Conservation (phyloP, 2,888 invertebrate genomes). For the Eupithecia dodoneata region DNA sequence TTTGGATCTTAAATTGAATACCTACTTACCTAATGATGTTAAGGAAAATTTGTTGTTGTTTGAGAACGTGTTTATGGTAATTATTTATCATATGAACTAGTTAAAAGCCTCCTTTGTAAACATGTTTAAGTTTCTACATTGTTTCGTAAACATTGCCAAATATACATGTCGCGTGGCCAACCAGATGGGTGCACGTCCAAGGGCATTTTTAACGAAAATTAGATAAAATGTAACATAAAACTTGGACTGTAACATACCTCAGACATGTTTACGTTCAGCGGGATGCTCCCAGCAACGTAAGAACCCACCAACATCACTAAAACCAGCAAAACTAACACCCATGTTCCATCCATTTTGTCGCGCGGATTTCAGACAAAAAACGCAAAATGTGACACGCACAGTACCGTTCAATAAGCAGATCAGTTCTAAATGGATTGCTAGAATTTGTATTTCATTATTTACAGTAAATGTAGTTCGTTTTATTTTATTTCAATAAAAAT, state of each 20-base stretch:
- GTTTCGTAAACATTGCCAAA: slow-evolving; percentile 35
- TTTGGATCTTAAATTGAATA: too few species aligned
- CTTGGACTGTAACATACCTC: slow-evolving; percentile 87
- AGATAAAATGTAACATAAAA: not conserved
- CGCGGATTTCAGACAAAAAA: slow-evolving; percentile 30
- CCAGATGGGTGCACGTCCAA: slow-evolving; percentile 31
- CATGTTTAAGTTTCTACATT: slow-evolving; percentile 12
- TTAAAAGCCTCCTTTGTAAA: too few species aligned
- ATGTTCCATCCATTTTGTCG: slow-evolving; percentile 90
- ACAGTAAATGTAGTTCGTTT: slow-evolving; percentile 14
- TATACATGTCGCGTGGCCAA: slow-evolving; percentile 18
- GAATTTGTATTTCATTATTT: slow-evolving; percentile 33
- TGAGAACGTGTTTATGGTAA: too few species aligned
- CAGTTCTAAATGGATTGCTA: slow-evolving; percentile 18
- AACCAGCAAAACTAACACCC: slow-evolving; percentile 91
- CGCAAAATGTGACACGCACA: slow-evolving; percentile 29
- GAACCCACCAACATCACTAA: slow-evolving; percentile 98
- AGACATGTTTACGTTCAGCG: slow-evolving; percentile 95
- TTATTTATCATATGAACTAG: too few species aligned
- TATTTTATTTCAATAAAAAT: not conserved
- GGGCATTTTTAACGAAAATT: not conserved
- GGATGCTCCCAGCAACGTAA: slow-evolving; percentile 97
- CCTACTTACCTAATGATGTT: too few species aligned
- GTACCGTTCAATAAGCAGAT: not conserved
- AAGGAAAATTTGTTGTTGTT: too few species aligned